Evolutionary conservation across 2,797 vertebrate species (phyloP), one percentile per base, ranked within the genome.

Genomic region (Buphagus erythrorhynchus): DNA sequence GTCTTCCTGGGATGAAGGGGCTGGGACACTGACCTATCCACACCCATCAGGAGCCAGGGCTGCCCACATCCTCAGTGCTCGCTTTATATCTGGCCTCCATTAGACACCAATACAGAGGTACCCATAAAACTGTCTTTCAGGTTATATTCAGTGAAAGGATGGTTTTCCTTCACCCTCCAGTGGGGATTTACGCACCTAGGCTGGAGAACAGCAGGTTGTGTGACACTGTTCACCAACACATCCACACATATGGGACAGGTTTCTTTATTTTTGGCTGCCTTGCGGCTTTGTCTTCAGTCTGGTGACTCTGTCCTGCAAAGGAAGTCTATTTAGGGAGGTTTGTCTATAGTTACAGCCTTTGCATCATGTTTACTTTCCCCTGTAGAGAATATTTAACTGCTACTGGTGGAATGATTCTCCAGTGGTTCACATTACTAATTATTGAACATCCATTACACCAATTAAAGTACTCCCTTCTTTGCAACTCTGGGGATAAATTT

Each of bases 301-400:
- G 77, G 73, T 93, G 75, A 51, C 66, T 88, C 73, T 31, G 6
- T 49, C 63, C 59, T 73, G 33, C 40, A 81, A 77, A 90, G 93
- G 93, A 95, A 94, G 67, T 80, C 1, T 36, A 18, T 84, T 48
- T 35, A 69, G 29, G 36, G 73, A 88, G 83, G 58, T 25, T 55
- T 2, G 1, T 54, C 3, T 68, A 2, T 11, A 38, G 24, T 9
- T 68, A 31, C 73, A 66, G 43, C 40, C 57, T 57, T 79, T 31
- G 62, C 54, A 58, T 49, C 22, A 2, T 28, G 36, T 77, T 90
- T 84, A 16, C 79, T 38, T 61, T 73, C 36, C 38, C 33, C 40
- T 24, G 7, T n/a, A 38, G 46, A 73, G 67, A 40, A 48, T 49
- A 48, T 81, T 82, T 48, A 66, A 67, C 54, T 10, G 3, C 68